These are phyloP conservation scores for Hydropotes inermis DNA, from an alignment of 2,113 vertebrate species.

Conservation along the genomic window DNA sequence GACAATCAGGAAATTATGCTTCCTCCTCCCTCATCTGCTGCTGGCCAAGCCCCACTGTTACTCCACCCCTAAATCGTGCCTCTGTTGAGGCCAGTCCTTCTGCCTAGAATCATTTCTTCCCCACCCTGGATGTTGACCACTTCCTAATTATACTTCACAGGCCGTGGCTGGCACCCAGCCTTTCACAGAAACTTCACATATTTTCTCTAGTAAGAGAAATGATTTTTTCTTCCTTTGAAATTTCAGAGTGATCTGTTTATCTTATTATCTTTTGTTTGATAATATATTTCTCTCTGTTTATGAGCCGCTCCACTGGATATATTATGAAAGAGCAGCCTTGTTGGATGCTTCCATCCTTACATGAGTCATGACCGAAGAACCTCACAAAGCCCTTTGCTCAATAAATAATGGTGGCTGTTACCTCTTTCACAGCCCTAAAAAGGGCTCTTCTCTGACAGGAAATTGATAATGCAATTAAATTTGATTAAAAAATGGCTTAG, in stretches of 20 bases:
- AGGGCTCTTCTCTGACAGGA: neutral
- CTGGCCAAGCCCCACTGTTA: too few relatives aligned
- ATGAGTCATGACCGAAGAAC: neutral
- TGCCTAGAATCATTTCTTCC: neutral
- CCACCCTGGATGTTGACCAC: fast-evolving
- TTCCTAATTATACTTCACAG: fast-evolving
- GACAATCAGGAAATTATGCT: neutral
- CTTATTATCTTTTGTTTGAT: neutral
- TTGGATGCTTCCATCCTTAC: neutral
- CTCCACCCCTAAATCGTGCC: fast-evolving
- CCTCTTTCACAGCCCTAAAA: neutral
- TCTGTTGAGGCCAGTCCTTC: neutral
- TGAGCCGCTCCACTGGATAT: neutral
- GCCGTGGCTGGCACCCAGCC: neutral
- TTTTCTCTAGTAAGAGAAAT: neutral
- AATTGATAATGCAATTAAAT: neutral
- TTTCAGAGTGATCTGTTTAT: neutral
- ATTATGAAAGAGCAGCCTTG: neutral
- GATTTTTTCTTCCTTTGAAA: neutral
- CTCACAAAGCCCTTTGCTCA: neutral
- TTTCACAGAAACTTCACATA: neutral
- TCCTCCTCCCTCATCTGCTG: neutral
- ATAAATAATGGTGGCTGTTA: neutral
- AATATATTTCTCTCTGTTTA: neutral
- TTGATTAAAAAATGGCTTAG: neutral